A percentile compares a stretch with the other conserved stretches of the same genome.
Conservation (phyloP, 1,140 invertebrate genomes). For the Drosophila eugracilis region DNA sequence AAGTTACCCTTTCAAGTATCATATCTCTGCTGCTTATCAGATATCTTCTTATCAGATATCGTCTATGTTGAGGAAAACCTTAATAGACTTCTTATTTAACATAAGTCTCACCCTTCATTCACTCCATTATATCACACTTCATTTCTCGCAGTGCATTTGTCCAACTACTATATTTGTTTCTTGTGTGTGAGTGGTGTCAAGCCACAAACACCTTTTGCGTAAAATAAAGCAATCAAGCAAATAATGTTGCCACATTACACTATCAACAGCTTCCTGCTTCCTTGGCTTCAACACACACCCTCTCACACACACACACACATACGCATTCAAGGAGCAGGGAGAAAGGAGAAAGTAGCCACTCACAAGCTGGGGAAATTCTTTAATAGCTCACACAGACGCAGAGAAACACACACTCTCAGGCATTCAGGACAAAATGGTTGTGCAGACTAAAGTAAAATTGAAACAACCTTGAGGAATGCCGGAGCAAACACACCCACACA, state of each 20-base stretch:
- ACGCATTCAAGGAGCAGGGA: neutral
- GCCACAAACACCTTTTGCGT: constrained; percentile 82
- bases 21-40: neutral
- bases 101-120: too few relatives aligned
- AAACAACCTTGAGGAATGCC: constrained; percentile 83
- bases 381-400: constrained; percentile 49
- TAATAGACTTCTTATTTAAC: too few relatives aligned
- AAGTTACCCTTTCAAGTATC: too few relatives aligned
- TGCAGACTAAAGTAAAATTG: constrained; percentile 77
- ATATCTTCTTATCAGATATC: too few relatives aligned
- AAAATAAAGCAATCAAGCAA: constrained; percentile 84
- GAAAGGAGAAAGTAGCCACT: constrained; percentile 26
- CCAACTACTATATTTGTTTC: constrained; percentile 9
- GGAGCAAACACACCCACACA: constrained; percentile 53
- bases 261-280: constrained; percentile 80
- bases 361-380: constrained; percentile 59
- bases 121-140: neutral
- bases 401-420: constrained; percentile 27
- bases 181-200: constrained; percentile 66
- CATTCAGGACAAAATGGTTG: constrained; percentile 54
- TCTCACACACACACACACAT: constrained; percentile 7
- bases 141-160: constrained; percentile 11
- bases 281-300: constrained; percentile 25
- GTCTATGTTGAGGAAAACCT: too few relatives aligned
- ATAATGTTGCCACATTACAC: constrained; percentile 84